phyloP scores from a whole-genome alignment of 2,797 vertebrate genomes.

The Mycteria americana region DNA sequence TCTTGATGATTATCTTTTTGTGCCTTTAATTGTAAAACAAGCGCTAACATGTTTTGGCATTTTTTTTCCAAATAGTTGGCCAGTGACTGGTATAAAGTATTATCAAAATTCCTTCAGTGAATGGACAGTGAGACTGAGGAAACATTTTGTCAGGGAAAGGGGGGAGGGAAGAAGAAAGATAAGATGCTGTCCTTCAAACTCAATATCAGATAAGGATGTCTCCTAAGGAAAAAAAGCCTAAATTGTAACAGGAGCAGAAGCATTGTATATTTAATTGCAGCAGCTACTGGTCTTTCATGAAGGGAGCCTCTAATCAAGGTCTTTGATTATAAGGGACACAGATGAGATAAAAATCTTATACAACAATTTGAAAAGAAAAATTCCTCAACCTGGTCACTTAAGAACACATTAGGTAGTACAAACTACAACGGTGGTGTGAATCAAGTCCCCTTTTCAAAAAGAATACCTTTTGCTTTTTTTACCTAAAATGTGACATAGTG shows the following conservation, averaged over 20 bases:
- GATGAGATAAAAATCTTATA: conserved; percentile 76
- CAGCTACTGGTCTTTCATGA: conserved; percentile 68
- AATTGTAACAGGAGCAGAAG: conserved; percentile 52
- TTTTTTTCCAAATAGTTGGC: conserved; percentile 23
- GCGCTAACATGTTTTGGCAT: conserved; percentile 34
- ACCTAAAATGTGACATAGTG: background rate
- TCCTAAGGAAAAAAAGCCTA: conserved; percentile 21
- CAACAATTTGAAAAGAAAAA: conserved; percentile 60
- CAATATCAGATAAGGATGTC: conserved; percentile 62
- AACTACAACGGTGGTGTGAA: background rate
- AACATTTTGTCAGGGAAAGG: conserved; percentile 28
- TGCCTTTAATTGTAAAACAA: conserved; percentile 54
- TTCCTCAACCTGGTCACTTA: conserved; percentile 35
- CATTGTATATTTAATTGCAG: conserved; percentile 70
- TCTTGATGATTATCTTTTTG: conserved; percentile 51
- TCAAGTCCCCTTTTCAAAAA: background rate
- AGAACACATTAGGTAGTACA: conserved; percentile 27
- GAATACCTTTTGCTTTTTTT: background rate
- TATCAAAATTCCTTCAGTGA: conserved; percentile 39
- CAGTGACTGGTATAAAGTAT: conserved; percentile 28
- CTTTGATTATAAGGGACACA: conserved; percentile 75
- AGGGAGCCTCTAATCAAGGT: conserved; percentile 76
- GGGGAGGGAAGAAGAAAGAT: conserved; percentile 20
- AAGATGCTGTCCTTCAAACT: conserved; percentile 63
- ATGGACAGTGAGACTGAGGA: background rate